Evolutionary conservation across 2,888 invertebrate species (phyloP).

Genomic region (Zaprionus obscuricornis): DNA sequence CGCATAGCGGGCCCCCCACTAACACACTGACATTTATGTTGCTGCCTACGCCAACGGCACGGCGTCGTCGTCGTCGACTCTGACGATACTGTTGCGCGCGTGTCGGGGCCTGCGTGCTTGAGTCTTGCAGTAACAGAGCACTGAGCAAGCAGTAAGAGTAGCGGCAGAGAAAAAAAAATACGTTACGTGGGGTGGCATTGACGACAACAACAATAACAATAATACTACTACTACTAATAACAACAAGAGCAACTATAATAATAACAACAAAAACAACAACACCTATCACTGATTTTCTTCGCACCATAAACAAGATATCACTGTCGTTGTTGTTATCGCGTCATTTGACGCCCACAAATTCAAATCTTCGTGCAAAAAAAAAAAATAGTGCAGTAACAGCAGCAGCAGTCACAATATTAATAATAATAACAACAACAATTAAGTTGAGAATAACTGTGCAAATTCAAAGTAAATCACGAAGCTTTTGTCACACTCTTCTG

Average conservation of each 20-base stretch:
- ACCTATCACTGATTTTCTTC: conserved; percentile 54
- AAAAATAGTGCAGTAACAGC: conserved; percentile 23
- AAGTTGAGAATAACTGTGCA: conserved; percentile 21
- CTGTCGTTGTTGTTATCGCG: conserved; percentile 40
- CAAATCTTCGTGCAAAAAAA: conserved; percentile 2
- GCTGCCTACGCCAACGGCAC: conserved; percentile 37
- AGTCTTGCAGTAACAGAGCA: conserved; percentile 46
- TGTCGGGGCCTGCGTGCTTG: conserved; percentile 64
- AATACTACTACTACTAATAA: neutral
- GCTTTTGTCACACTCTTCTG: conserved; percentile 50
- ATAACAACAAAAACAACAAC: neutral
- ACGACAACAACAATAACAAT: conserved; percentile 24
- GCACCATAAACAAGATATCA: conserved; percentile 36
- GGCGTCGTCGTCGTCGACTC: conserved; percentile 23
- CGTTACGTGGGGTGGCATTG: conserved; percentile 56
- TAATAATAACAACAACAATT: conserved; percentile 8
- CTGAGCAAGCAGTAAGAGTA: conserved; percentile 40
- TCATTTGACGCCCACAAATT: conserved; percentile 58
- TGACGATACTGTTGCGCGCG: conserved; percentile 55
- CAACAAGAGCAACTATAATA: conserved; percentile 22
- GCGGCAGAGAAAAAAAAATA: conserved; percentile 28
- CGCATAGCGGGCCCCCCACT: conserved; percentile 51
- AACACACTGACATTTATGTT: conserved; percentile 66
- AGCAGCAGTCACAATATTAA: neutral
- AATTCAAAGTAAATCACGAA: conserved; percentile 39